A percentile compares a stretch with the other conserved stretches of the same genome.
These are phyloP conservation scores for Rhaphigaster nebulosa DNA, from an alignment of 2,888 invertebrate species.

Conservation along the genomic window DNA sequence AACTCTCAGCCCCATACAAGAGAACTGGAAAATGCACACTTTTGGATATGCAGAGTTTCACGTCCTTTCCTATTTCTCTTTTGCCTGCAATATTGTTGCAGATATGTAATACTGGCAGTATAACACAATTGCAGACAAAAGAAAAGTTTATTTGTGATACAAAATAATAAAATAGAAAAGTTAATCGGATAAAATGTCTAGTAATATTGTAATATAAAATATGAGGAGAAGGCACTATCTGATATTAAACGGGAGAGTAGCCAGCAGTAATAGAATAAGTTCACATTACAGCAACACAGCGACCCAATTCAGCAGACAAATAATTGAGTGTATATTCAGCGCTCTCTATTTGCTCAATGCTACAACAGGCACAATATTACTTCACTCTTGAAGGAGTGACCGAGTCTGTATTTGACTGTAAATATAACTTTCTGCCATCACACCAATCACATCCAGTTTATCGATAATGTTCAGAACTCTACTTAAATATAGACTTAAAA, in stretches of 20 bases:
- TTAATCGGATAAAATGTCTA: not conserved
- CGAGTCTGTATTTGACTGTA: not conserved
- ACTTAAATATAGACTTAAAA: not conserved
- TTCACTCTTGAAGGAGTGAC: not conserved
- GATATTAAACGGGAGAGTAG: not conserved
- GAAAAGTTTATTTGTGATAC: no score
- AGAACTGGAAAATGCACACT: no score
- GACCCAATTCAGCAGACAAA: not conserved
- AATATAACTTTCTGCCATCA: not conserved
- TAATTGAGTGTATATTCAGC: not conserved
- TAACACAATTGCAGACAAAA: no score
- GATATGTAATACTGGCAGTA: no score
- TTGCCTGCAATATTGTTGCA: no score
- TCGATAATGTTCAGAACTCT: not conserved
- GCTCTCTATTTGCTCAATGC: not conserved
- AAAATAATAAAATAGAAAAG: not conserved
- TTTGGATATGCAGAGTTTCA: no score
- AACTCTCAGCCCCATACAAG: no score
- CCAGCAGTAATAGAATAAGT: not conserved
- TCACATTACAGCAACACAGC: not conserved
- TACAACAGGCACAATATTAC: not conserved
- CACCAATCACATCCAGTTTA: not conserved
- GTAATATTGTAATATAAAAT: not conserved
- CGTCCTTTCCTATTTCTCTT: no score
- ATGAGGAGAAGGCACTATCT: not conserved